Percentiles rank a stretch among this genome's conserved stretches.
These are phyloP conservation scores for Graptemys geographica DNA, from an alignment of 2,797 vertebrate genomes.

Conservation along the genomic window DNA sequence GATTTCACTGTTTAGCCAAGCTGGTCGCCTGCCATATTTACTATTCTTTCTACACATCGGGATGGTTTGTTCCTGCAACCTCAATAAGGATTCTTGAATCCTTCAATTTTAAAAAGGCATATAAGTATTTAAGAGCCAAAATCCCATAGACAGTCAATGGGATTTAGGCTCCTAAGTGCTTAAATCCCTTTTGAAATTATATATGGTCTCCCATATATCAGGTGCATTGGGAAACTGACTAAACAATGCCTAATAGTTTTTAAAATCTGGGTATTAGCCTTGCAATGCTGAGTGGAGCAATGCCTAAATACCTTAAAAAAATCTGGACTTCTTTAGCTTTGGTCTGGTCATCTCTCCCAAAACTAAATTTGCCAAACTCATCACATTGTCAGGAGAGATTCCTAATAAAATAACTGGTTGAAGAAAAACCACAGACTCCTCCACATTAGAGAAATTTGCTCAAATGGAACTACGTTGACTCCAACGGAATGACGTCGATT, in stretches of 20 bases:
- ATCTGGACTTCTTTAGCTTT: background rate
- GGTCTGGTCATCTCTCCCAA: background rate
- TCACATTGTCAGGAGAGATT: background rate
- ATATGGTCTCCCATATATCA: too few relatives aligned
- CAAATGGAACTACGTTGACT: background rate
- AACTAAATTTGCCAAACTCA: background rate
- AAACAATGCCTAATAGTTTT: too few relatives aligned
- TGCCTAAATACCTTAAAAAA: background rate
- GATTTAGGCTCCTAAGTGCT: background rate
- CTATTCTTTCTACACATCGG: too few relatives aligned
- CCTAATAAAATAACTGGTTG: background rate
- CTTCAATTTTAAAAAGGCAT: background rate
- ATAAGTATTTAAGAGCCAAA: background rate
- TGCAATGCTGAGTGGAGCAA: background rate
- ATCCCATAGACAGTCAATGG: too few relatives aligned
- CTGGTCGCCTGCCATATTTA: too few relatives aligned
- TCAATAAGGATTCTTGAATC: too few relatives aligned
- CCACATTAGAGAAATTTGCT: background rate
- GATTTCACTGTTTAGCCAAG: too few relatives aligned
- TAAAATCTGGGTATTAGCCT: background rate
- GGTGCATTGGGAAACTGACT: too few relatives aligned
- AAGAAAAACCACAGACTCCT: fast-evolving
- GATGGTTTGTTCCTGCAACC: too few relatives aligned
- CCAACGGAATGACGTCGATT: background rate
- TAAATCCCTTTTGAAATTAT: too few relatives aligned